Percentiles rank a stretch among this genome's conserved stretches.
Conservation (phyloP, 1,140 invertebrate species). For the Tetramorium simillimum region DNA sequence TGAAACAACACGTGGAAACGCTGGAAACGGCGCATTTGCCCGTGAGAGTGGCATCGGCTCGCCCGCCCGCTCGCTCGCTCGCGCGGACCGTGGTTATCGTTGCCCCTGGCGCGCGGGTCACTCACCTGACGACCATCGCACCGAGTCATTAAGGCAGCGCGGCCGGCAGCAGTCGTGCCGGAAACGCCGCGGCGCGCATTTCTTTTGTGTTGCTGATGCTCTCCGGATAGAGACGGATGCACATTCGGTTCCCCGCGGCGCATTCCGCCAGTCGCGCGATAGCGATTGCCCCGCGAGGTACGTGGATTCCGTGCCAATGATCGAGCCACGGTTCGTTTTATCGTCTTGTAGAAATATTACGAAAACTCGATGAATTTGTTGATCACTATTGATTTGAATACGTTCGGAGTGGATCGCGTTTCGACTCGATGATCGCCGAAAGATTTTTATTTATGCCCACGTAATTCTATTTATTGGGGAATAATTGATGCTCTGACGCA, state of each 20-base stretch:
- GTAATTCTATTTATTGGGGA: not conserved
- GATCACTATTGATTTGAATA: not conserved
- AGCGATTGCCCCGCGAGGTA: not conserved
- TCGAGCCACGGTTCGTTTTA: not conserved
- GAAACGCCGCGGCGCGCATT: constrained; percentile 68
- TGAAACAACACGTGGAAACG: constrained; percentile 37
- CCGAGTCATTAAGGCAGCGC: constrained; percentile 69
- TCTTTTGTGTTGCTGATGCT: constrained; percentile 69
- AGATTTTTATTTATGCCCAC: not conserved
- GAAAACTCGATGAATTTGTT: not conserved
- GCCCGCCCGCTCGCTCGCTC: not conserved
- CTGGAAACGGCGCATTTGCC: constrained; percentile 5
- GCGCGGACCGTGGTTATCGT: constrained; percentile 63
- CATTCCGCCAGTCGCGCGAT: constrained; percentile 10
- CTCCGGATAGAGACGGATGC: constrained; percentile 38
- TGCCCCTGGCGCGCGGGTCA: constrained; percentile 67
- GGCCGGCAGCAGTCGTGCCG: constrained; percentile 62
- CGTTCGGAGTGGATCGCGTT: not conserved
- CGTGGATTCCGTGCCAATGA: not conserved
- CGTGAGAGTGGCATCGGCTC: constrained; percentile 9
- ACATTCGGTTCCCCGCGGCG: constrained; percentile 17
- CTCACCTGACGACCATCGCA: constrained; percentile 75
- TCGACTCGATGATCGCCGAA: not conserved
- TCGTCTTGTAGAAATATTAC: not conserved
- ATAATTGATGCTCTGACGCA: not conserved